Percentiles rank a stretch among this genome's conserved stretches.
phyloP scores from a whole-genome alignment of 2,113 vertebrate genomes.

The Lophotis ruficrista region DNA sequence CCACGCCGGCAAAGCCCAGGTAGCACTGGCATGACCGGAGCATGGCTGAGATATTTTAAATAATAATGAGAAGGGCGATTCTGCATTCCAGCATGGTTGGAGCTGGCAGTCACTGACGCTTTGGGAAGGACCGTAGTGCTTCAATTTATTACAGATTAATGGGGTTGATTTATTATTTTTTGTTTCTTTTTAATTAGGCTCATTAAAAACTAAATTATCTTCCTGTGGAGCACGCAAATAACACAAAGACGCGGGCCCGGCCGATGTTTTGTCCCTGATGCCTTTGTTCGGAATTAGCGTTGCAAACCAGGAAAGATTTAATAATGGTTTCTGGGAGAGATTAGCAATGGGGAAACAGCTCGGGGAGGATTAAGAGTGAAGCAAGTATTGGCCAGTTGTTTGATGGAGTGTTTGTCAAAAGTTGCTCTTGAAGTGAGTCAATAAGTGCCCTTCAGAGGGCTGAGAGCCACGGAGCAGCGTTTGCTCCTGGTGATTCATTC shows the following conservation, averaged over 20 bases:
- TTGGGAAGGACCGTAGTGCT: neutral
- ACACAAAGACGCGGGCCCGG: neutral
- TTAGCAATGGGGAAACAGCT: neutral
- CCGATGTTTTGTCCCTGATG: neutral
- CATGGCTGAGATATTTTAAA: neutral
- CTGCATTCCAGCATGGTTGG: neutral
- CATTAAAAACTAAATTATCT: neutral
- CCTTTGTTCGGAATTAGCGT: neutral
- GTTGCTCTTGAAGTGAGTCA: neutral
- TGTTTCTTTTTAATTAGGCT: conserved; percentile 39
- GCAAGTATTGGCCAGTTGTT: neutral
- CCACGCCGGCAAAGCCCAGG: neutral
- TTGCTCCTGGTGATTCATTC: neutral
- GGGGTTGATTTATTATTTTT: neutral
- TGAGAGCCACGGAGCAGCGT: neutral
- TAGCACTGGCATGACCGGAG: neutral
- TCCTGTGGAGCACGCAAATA: neutral
- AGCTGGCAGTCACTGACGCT: neutral
- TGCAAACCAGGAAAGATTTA: conserved; percentile 4
- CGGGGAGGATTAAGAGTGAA: conserved; percentile 14
- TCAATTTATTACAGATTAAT: neutral
- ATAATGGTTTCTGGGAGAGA: neutral
- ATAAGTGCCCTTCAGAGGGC: neutral
- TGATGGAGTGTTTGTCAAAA: neutral
- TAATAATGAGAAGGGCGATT: neutral